Evolutionary conservation across 1,140 invertebrate genomes (phyloP), one percentile per base, ranked within the genome.

Genomic region (Lepidurus arcticus): DNA sequence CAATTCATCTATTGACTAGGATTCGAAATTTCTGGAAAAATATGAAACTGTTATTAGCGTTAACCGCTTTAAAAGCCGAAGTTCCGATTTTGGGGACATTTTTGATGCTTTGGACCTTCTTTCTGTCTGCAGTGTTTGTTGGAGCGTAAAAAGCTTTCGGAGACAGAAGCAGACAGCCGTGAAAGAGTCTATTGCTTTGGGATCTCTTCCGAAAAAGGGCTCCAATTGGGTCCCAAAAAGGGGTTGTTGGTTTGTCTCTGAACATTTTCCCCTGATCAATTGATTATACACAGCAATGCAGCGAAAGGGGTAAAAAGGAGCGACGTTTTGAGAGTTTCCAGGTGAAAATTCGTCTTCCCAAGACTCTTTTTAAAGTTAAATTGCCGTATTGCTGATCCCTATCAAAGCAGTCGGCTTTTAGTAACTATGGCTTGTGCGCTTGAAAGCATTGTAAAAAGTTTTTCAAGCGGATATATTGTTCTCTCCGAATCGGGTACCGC

Each of bases 101-200:
- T 21, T 65, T 13, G 53, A 65, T 21, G 21, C 21, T 13, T 65
- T 65, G 21, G 21, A n/a, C 21, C 53, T n/a, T 65, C 21, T 10
- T 65, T 9, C 16, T 65, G 13, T 8, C 53, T 65, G 16, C 53
- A 65, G 21, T 65, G 53, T 65, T 65, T 65, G 53, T 21, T 65
- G 53, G 21, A 65, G 53, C 53, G 9, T 21, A 65, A 65, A 65
- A 65, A 21, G 34, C 34, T 21, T 65, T 65, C 53, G 53, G 53
- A 65, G 53, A 65, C 53, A 65, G 53, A 65, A 65, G 53, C 53
- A 65, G 53, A 65, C 53, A 65, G 21, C 53, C 53, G 53, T 65
- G 53, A 65, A 65, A 65, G 53, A 9, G 53, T 21, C 16, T 13
- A 21, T 21, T 65, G 16, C 53, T 65, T 65, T 65, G 53, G 6